phyloP scores from a whole-genome alignment of 2,888 invertebrate genomes.

The Scelioninae gen. 1 region DNA sequence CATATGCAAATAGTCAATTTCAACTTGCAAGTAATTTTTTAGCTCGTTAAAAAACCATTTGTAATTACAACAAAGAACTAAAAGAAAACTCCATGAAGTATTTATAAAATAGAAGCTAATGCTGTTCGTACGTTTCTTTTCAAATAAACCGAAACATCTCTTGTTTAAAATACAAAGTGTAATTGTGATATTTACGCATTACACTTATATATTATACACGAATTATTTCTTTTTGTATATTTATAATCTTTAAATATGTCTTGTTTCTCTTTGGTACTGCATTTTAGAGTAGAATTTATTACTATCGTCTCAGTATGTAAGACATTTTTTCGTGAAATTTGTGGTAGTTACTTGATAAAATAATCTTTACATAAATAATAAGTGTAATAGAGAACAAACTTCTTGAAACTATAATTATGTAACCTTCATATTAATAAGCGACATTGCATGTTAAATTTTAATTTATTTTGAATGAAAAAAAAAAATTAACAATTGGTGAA shows the following conservation, averaged over 20 bases:
- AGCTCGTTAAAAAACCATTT: conserved; percentile 7
- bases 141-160: conserved; percentile 11
- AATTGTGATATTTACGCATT: neutral
- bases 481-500: too few relatives aligned
- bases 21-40: neutral
- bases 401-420: too few relatives aligned
- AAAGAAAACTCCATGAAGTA: conserved; percentile 11
- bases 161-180: neutral
- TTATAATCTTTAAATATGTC: neutral
- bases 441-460: too few relatives aligned
- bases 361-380: too few relatives aligned
- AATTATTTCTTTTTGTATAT: neutral
- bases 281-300: too few relatives aligned
- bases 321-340: too few relatives aligned
- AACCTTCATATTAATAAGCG: too few relatives aligned
- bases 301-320: too few relatives aligned
- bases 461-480: too few relatives aligned
- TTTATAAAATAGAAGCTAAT: neutral
- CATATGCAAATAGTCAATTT: neutral
- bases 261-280: neutral
- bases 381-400: too few relatives aligned
- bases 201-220: neutral
- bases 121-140: neutral
- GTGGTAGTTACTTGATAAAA: too few relatives aligned
- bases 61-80: conserved; percentile 23